Conservation (phyloP, 2,888 invertebrate species). For the Brassicogethes aeneus region DNA sequence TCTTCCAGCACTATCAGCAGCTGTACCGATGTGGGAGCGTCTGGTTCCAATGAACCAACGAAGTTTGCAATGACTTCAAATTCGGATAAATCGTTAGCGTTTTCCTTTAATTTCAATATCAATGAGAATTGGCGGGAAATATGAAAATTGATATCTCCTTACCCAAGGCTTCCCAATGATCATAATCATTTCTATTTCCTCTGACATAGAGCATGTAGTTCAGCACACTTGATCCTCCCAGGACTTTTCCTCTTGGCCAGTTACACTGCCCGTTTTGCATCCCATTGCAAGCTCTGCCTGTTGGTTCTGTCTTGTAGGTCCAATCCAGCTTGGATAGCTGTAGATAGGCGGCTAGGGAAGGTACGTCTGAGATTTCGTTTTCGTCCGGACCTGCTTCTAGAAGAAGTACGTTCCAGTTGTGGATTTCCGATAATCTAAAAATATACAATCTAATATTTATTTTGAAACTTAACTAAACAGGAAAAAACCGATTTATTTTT, state of each 20-base stretch:
- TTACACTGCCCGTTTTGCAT: constrained; percentile 76
- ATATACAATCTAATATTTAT: no score
- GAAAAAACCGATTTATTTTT: no score
- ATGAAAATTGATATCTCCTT: no score
- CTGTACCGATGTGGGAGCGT: no score
- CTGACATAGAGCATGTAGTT: constrained; percentile 89
- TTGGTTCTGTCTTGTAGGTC: constrained; percentile 84
- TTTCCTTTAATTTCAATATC: no score
- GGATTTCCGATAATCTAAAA: constrained; percentile 61
- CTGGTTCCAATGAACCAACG: no score
- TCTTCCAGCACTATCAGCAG: no score
- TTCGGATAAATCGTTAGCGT: no score
- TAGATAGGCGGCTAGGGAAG: constrained; percentile 76
- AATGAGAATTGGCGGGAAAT: no score
- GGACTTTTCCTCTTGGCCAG: constrained; percentile 83
- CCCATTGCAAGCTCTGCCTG: constrained; percentile 69
- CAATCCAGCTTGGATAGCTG: constrained; percentile 81
- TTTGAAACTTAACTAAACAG: no score
- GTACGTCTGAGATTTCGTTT: constrained; percentile 81
- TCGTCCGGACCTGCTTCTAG: constrained; percentile 83
- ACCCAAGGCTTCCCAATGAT: constrained; percentile 70
- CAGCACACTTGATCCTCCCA: constrained; percentile 79
- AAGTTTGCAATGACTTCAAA: no score
- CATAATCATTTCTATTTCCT: constrained; percentile 74
- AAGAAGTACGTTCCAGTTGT: constrained; percentile 67